phyloP scores from a whole-genome alignment of 2,113 vertebrate species.

The Perca fluviatilis region DNA sequence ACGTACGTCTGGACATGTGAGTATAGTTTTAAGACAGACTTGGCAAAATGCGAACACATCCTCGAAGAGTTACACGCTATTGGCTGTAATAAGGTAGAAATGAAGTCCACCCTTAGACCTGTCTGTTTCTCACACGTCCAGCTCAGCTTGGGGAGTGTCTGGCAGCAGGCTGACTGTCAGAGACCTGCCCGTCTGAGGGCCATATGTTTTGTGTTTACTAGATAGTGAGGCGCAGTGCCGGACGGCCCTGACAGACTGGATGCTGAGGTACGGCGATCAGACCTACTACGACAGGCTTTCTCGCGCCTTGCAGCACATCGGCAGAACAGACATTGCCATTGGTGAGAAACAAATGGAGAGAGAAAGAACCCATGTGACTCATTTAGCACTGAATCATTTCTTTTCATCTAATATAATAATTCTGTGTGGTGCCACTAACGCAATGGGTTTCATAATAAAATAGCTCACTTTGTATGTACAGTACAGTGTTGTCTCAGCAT shows the following conservation, averaged over 20 bases:
- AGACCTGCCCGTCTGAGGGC: constrained; percentile 46
- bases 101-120: constrained; percentile 15
- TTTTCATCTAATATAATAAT: constrained; percentile 2
- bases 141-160: constrained; percentile 29
- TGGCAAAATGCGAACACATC: neutral
- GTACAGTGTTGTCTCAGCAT: constrained; percentile 37
- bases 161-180: constrained; percentile 31
- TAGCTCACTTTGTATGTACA: constrained; percentile 39
- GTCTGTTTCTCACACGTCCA: constrained; percentile 32
- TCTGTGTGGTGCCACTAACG: constrained; percentile 9
- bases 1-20: neutral
- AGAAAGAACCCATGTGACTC: neutral
- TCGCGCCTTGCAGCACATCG: constrained; percentile 78
- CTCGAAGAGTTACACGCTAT: neutral
- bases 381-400: neutral
- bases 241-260: constrained; percentile 75
- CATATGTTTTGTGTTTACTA: constrained; percentile 64
- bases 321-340: constrained; percentile 80
- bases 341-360: constrained; percentile 70
- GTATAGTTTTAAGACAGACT: no score
- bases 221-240: constrained; percentile 70
- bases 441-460: constrained; percentile 43
- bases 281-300: constrained; percentile 82
- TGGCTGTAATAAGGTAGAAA: constrained; percentile 9
- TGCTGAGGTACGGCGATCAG: constrained; percentile 70